phyloP scores from a whole-genome alignment of 2,113 vertebrate genomes.

The Fukomys damarensis region DNA sequence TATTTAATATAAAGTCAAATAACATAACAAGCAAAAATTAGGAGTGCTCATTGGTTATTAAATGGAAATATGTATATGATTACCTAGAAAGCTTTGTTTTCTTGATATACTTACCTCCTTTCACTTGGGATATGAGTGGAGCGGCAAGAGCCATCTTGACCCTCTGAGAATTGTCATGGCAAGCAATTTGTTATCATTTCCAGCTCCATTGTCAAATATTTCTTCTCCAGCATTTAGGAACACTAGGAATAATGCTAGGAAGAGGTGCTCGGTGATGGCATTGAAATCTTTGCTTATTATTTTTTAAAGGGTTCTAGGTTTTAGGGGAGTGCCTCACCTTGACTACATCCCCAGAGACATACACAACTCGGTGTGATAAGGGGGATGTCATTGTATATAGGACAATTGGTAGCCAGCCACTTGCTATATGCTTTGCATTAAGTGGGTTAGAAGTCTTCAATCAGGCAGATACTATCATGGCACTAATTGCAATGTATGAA shows the following conservation, averaged over 20 bases:
- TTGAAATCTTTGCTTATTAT: not conserved
- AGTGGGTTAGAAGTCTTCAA: not conserved
- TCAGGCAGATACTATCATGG: not conserved
- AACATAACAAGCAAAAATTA: not conserved
- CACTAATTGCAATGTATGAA: not conserved
- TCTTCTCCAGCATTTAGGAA: not conserved
- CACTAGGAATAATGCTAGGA: not conserved
- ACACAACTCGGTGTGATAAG: not conserved
- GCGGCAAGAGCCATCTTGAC: not conserved
- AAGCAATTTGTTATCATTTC: not conserved
- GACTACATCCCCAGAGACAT: too few species aligned
- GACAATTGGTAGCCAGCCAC: not conserved
- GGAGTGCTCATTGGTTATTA: accelerated
- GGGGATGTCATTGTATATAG: not conserved
- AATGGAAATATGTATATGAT: not conserved
- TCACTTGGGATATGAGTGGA: not conserved
- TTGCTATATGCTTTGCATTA: not conserved
- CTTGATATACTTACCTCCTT: not conserved
- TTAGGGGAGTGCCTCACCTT: not conserved
- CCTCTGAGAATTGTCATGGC: not conserved
- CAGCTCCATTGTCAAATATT: not conserved
- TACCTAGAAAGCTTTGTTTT: not conserved
- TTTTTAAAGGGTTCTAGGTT: not conserved
- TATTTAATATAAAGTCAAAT: not conserved
- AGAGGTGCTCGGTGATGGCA: not conserved